Percentiles rank a stretch among this genome's conserved stretches.
These are phyloP conservation scores for Halcyon badia DNA, from an alignment of 2,797 vertebrate species.

Conservation along the genomic window DNA sequence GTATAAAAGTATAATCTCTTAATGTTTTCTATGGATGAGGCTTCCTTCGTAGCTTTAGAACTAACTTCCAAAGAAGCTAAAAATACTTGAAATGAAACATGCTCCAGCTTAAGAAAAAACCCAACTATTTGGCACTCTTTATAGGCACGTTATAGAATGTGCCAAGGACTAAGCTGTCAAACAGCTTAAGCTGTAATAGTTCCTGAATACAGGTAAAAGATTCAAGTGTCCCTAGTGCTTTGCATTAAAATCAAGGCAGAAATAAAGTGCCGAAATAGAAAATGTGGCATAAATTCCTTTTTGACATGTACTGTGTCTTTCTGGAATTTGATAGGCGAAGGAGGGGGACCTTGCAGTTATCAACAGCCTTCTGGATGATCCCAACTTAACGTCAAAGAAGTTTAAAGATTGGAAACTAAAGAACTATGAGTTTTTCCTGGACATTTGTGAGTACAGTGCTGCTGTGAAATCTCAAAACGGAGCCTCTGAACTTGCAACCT, in stretches of 20 bases:
- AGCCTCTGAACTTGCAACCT: slow-evolving; percentile 85
- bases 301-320: slow-evolving; percentile 22
- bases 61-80: not conserved
- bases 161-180: not conserved
- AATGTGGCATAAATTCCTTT: not conserved
- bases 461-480: slow-evolving; percentile 83
- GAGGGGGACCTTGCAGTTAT: slow-evolving; percentile 88
- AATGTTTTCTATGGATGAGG: not conserved
- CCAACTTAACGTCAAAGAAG: slow-evolving; percentile 87
- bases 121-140: not conserved
- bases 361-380: slow-evolving; percentile 88
- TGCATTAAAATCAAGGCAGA: not conserved
- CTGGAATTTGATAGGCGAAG: slow-evolving; percentile 83
- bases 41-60: not conserved
- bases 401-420: slow-evolving; percentile 92
- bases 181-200: not conserved
- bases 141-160: not conserved
- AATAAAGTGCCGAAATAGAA: not conserved
- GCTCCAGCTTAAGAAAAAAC: not conserved
- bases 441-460: slow-evolving; percentile 90
- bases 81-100: not conserved
- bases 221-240: not conserved
- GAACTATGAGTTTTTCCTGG: slow-evolving; percentile 90
- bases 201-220: not conserved
- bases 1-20: not conserved